These are phyloP conservation scores for Salvator merianae DNA, from an alignment of 2,113 vertebrate genomes.

Conservation along the genomic window DNA sequence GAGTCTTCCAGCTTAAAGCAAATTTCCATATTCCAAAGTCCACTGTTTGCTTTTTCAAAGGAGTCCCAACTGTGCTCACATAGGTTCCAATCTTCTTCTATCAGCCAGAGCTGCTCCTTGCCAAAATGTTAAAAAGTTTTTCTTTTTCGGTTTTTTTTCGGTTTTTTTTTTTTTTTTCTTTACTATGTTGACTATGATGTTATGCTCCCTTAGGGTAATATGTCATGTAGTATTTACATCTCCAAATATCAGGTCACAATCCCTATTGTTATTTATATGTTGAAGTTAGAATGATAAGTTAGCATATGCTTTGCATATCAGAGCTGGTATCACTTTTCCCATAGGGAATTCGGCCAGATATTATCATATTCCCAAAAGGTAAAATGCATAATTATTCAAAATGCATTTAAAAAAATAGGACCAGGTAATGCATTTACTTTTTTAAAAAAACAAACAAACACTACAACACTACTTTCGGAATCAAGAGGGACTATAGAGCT, in stretches of 20 bases:
- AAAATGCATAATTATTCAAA: constrained; percentile 83
- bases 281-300: constrained; percentile 85
- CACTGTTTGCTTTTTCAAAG: constrained; percentile 70
- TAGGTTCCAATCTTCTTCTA: constrained; percentile 71
- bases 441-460: constrained; percentile 33
- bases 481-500: constrained; percentile 59
- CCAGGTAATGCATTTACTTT: constrained; percentile 77
- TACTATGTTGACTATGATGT: constrained; percentile 77
- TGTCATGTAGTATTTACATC: constrained; percentile 84
- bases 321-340: constrained; percentile 86
- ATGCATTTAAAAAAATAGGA: constrained; percentile 78
- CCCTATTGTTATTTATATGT: constrained; percentile 77
- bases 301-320: constrained; percentile 87
- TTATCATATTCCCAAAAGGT: constrained; percentile 84
- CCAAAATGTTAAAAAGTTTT: constrained; percentile 72
- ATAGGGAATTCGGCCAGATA: constrained; percentile 85
- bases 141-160: neutral
- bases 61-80: constrained; percentile 71
- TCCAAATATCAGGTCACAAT: constrained; percentile 86
- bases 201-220: constrained; percentile 83
- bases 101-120: constrained; percentile 73
- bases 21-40: constrained; percentile 72
- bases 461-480: constrained; percentile 76
- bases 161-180: neutral
- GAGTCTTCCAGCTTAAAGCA: constrained; percentile 83